Evolutionary conservation across 2,797 vertebrate genomes (phyloP).

Genomic region (Tarsius wallacei): DNA sequence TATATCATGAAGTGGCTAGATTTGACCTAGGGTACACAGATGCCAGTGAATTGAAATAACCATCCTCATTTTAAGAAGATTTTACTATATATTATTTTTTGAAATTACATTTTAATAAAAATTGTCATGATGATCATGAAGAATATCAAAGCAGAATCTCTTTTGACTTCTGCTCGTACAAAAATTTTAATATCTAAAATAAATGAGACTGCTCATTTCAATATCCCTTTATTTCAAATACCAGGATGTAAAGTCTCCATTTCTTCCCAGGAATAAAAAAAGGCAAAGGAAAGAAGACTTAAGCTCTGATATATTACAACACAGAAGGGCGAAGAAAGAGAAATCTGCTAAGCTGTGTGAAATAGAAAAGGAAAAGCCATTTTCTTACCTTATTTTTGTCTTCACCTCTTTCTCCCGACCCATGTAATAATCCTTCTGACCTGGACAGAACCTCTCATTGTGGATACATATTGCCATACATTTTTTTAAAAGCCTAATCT

Average conservation of each 20-base stretch:
- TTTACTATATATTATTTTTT: slow-evolving; percentile 47
- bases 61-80: background rate
- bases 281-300: slow-evolving; percentile 58
- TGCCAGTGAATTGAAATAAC: background rate
- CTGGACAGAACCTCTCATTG: slow-evolving; percentile 3
- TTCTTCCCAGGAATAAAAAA: background rate
- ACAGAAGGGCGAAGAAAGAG: slow-evolving; percentile 61
- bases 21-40: background rate
- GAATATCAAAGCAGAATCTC: background rate
- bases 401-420: slow-evolving; percentile 64
- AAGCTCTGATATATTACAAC: slow-evolving; percentile 78
- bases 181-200: slow-evolving; percentile 69
- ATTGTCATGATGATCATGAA: background rate
- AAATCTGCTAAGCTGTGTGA: slow-evolving; percentile 68
- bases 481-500: slow-evolving; percentile 9
- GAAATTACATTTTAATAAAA: slow-evolving; percentile 56
- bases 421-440: slow-evolving; percentile 30
- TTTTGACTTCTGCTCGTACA: slow-evolving; percentile 54
- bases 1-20: background rate
- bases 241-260: slow-evolving; percentile 39
- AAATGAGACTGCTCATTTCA: slow-evolving; percentile 55
- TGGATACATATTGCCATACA: background rate
- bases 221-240: slow-evolving; percentile 56
- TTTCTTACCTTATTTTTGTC: slow-evolving; percentile 50
- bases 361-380: slow-evolving; percentile 75